Base-by-base conservation (phyloP, 2,113 vertebrate genomes). In the Rhynchomys soricoides region DNA sequence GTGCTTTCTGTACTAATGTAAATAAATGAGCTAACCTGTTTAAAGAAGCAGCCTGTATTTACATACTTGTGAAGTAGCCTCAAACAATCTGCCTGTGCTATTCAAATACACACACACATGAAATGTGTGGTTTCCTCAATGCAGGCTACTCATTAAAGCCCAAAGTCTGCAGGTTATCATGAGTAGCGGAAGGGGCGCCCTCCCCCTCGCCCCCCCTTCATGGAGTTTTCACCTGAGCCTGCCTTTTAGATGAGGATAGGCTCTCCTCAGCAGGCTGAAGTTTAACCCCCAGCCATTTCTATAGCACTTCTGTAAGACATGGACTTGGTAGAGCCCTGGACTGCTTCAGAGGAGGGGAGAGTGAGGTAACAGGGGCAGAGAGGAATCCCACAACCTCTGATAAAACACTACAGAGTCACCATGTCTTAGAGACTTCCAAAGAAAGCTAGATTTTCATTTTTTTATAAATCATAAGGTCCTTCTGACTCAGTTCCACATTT, bases 1-100 rank as follows among this genome's bases (percentile, higher is more conserved):
- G 91, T 52, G 97, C 95, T 98, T 98, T 98, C 98, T 97, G 96
- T 97, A 94, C 98, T 97, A 98, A 98, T 98, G 98, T 98, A 99
- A 99, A 99, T 98, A 98, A 96, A 98, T 98, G 98, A 98, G 97
- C 98, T 98, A 98, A 98, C 97, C 92, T 93, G 96, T 97, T 98
- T 98, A 98, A 98, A 98, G 98, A 94, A 97, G 98, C 98, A 98
- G 98, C 93, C 98, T 97, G 96, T 98, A 95, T 98, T 98, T 98
- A 97, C 97, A 97, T 93, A 97, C 97, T 97, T 95, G 94, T 12
- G 55, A 97, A 97, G 96, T 10, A 4, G 74, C 7, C 43, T 97
- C 97, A 92, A 98, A 97, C 93, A 79, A 79, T 96, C 96, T 0
- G 31, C 92, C 86, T 57, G 26, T 59, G 95, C 95, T 88, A 78